Percentiles rank a stretch among this genome's conserved stretches.
Evolutionary conservation across 2,797 vertebrate genomes (phyloP).

Genomic region (Leontocebus nigricollis): DNA sequence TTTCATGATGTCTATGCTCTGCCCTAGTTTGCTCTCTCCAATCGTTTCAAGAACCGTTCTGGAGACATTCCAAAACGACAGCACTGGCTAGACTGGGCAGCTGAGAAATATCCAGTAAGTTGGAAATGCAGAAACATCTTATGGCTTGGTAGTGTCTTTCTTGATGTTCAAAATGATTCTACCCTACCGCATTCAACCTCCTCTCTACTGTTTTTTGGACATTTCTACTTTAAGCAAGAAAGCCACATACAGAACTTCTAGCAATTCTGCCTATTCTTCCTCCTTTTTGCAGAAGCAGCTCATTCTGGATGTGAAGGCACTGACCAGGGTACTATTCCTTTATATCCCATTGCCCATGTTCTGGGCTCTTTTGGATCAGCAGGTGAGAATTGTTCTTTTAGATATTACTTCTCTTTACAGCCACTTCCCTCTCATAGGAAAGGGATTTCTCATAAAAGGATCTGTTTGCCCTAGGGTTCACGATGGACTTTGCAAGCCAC

Average conservation of each 20-base stretch:
- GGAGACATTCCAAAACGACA: slow-evolving; percentile 83
- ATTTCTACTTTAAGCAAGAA: slow-evolving; percentile 3
- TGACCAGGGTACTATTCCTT: slow-evolving; percentile 93
- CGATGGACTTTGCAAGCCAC: slow-evolving; percentile 98
- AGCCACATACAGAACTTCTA: neutral
- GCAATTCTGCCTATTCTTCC: neutral
- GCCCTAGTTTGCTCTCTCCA: slow-evolving; percentile 92
- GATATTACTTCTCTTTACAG: neutral
- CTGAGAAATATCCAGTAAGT: slow-evolving; percentile 94
- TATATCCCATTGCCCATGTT: slow-evolving; percentile 98
- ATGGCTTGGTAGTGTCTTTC: neutral
- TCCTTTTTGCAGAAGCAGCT: slow-evolving; percentile 88
- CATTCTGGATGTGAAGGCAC: slow-evolving; percentile 95
- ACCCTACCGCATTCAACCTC: neutral
- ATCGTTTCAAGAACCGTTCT: slow-evolving; percentile 88
- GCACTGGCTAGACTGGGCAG: slow-evolving; percentile 98
- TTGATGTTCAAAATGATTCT: neutral
- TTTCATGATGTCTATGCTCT: slow-evolving; percentile 28
- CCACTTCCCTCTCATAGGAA: slow-evolving; percentile 29
- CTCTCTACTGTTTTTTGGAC: neutral
- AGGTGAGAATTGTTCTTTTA: slow-evolving; percentile 85
- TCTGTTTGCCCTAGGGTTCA: slow-evolving; percentile 90
- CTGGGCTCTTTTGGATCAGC: slow-evolving; percentile 99
- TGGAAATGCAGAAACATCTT: neutral
- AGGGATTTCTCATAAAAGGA: slow-evolving; percentile 22